Conservation (phyloP, 2,113 vertebrate species). For the Pterocles gutturalis region DNA sequence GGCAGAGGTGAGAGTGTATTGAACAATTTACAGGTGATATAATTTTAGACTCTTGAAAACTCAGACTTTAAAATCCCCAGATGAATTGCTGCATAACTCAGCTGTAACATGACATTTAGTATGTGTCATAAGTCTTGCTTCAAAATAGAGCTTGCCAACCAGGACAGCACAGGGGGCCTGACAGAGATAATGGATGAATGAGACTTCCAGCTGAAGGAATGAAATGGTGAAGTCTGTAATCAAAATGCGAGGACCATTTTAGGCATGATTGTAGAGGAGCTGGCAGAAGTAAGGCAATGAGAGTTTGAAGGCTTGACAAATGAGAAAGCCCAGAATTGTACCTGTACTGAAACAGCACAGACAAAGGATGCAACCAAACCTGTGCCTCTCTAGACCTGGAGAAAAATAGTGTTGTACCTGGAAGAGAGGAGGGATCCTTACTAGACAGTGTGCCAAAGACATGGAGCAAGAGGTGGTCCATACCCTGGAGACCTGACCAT, state of each 20-base stretch:
- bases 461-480: not conserved
- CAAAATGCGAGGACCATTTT: constrained; percentile 48
- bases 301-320: not conserved
- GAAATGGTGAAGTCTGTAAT: constrained; percentile 22
- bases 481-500: not conserved
- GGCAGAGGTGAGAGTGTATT: not conserved
- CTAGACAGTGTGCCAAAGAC: not conserved
- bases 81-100: not conserved
- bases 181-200: constrained; percentile 52
- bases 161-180: constrained; percentile 13
- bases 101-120: constrained; percentile 11
- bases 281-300: not conserved
- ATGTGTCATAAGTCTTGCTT: not conserved
- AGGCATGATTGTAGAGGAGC: not conserved
- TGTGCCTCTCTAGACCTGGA: not conserved
- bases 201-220: constrained; percentile 53
- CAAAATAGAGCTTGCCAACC: constrained; percentile 19
- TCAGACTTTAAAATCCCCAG: not conserved
- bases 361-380: not conserved
- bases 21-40: not conserved
- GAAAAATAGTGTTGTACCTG: not conserved
- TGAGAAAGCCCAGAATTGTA: not conserved
- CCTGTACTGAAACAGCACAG: not conserved
- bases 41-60: not conserved
- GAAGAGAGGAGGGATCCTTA: not conserved